These are phyloP conservation scores for Chauna torquata DNA, from an alignment of 2,113 vertebrate genomes.

Conservation along the genomic window DNA sequence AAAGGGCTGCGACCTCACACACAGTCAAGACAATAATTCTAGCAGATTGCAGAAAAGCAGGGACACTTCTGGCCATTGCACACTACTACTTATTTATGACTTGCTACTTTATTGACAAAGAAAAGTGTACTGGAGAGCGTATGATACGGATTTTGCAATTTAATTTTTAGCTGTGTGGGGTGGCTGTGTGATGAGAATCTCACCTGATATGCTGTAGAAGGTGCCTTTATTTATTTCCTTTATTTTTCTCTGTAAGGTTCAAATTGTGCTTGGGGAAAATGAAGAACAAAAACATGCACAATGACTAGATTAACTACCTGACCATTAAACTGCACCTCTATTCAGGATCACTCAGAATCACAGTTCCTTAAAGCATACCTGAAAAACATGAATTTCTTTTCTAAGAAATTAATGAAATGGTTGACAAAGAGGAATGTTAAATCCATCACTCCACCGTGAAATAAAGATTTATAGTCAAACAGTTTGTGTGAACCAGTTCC, in stretches of 20 bases:
- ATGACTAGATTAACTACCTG: slow-evolving; percentile 18
- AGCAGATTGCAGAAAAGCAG: neutral
- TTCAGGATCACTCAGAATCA: neutral
- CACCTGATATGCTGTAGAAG: neutral
- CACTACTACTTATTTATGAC: neutral
- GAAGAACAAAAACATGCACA: slow-evolving; percentile 25
- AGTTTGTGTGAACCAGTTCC: neutral
- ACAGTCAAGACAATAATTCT: neutral
- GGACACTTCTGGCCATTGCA: neutral
- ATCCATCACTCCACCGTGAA: neutral
- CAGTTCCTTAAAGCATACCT: neutral
- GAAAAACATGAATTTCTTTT: neutral
- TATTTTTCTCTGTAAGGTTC: neutral
- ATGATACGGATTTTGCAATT: neutral
- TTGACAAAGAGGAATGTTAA: neutral
- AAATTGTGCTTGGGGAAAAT: neutral
- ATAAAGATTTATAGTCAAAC: neutral
- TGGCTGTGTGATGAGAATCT: neutral
- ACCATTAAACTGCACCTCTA: neutral
- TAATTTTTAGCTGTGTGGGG: neutral
- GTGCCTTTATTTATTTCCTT: neutral
- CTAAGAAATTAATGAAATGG: slow-evolving; percentile 1
- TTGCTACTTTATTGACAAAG: neutral
- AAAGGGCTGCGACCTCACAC: accelerated
- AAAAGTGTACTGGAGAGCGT: neutral